Evolutionary conservation across 2,797 vertebrate species (phyloP), one percentile per base, ranked within the genome.

Genomic region (Merluccius polli): DNA sequence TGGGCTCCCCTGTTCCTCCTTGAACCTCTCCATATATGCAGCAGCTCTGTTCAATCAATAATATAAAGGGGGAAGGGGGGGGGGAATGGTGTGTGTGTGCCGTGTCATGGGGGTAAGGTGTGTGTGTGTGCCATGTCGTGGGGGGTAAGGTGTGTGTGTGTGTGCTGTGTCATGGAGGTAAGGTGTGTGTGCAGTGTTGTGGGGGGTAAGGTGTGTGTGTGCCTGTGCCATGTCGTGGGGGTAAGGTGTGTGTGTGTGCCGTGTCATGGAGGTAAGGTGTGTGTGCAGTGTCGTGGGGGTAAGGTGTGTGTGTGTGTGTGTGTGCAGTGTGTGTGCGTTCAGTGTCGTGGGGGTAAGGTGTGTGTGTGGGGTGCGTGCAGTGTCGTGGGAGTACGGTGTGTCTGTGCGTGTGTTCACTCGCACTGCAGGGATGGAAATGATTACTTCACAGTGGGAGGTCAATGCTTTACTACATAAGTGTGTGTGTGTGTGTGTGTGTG

Each of bases 71-170:
- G 86, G 48, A 27, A 33, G 24, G 75, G 31, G 52, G 16, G 52
- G 52, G 2, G 15, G 16, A 6, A 0, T 18, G 52, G 52, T 38
- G 36, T 52, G 30, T 75, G 29, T n/a, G n/a, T n/a, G n/a, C n/a
- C n/a, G n/a, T n/a, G n/a, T n/a, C n/a, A n/a, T n/a, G n/a, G n/a
- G n/a, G n/a, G n/a, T n/a, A n/a, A n/a, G 33, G 33, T 35, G 33
- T 35, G 33, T 77, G 74, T 77, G 12, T 78, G 72, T 81, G 83
- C 86, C n/a, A n/a, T n/a, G n/a, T n/a, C n/a, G n/a, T n/a, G n/a
- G n/a, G n/a, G n/a, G n/a, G n/a, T n/a, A n/a, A n/a, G n/a, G n/a
- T n/a, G n/a, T n/a, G n/a, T n/a, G n/a, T n/a, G n/a, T n/a, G n/a
- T n/a, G n/a, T n/a, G n/a, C n/a, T n/a, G n/a, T n/a, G n/a, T n/a